phyloP scores from a whole-genome alignment of 2,797 vertebrate genomes.

The Premnoplex brunnescens region DNA sequence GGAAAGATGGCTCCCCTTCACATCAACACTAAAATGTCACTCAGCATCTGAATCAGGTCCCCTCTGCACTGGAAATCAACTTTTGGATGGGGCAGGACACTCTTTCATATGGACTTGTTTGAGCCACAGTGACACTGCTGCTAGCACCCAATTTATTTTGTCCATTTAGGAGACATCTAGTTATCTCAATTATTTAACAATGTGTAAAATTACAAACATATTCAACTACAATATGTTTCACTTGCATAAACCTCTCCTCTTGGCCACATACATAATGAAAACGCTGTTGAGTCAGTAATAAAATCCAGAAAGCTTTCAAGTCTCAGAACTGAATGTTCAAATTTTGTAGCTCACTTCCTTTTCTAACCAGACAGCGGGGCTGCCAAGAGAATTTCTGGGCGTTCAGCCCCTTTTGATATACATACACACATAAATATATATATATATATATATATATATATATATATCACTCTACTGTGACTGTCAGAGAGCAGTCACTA shows the following conservation, averaged over 20 bases:
- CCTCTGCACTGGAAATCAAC: not conserved
- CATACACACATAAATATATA: constrained; percentile 29
- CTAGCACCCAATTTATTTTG: constrained; percentile 28
- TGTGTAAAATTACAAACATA: constrained; percentile 76
- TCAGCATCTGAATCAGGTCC: not conserved
- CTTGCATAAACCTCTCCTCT: constrained; percentile 76
- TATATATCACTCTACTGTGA: constrained; percentile 30
- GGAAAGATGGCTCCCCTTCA: not conserved
- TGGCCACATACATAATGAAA: constrained; percentile 81
- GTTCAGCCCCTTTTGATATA: constrained; percentile 72
- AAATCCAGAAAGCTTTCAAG: constrained; percentile 75
- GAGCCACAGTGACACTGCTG: not conserved
- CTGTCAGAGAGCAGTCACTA: constrained; percentile 47
- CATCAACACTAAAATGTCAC: constrained; percentile 1
- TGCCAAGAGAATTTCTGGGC: constrained; percentile 79
- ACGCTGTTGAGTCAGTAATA: constrained; percentile 82
- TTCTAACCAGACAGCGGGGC: constrained; percentile 79
- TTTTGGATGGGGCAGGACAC: not conserved
- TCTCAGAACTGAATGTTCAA: constrained; percentile 84
- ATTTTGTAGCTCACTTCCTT: constrained; percentile 79
- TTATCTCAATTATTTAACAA: constrained; percentile 75
- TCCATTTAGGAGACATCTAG: constrained; percentile 66
- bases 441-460: not conserved
- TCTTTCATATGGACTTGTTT: not conserved
- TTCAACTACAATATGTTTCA: constrained; percentile 75